Percentiles rank a stretch among this genome's conserved stretches.
phyloP scores from a whole-genome alignment of 1,140 invertebrate species.

The Globodera rostochiensis region DNA sequence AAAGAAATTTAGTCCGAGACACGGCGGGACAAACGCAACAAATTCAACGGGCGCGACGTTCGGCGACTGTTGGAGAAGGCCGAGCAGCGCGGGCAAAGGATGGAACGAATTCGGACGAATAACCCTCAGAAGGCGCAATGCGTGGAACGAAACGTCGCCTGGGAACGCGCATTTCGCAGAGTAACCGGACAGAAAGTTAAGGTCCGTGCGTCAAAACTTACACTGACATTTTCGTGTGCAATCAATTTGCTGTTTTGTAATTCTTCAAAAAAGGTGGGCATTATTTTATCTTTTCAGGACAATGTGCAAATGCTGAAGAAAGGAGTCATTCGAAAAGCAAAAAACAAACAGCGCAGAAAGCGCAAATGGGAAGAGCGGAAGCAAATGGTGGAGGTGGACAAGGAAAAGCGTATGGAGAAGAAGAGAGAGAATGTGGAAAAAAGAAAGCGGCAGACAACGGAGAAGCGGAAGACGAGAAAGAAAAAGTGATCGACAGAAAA shows the following conservation, averaged over 20 bases:
- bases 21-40: slow-evolving; percentile 42
- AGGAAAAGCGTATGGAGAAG: slow-evolving; percentile 36
- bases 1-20: neutral
- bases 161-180: slow-evolving; percentile 46
- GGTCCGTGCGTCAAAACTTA: slow-evolving; percentile 9
- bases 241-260: too few species aligned
- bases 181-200: slow-evolving; percentile 53
- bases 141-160: slow-evolving; percentile 47
- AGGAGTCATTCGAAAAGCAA: slow-evolving; percentile 44
- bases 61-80: slow-evolving; percentile 47
- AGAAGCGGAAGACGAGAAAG: neutral
- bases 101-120: slow-evolving; percentile 37
- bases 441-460: neutral
- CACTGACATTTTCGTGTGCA: too few species aligned
- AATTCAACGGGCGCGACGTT: slow-evolving; percentile 50
- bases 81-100: slow-evolving; percentile 39
- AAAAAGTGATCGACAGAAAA: neutral
- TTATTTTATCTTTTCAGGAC: slow-evolving; percentile 33
- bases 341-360: slow-evolving; percentile 40
- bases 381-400: slow-evolving; percentile 37
- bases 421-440: slow-evolving; percentile 33
- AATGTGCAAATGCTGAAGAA: slow-evolving; percentile 50
- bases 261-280: too few species aligned
- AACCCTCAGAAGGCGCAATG: slow-evolving; percentile 49
- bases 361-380: slow-evolving; percentile 50